These are phyloP conservation scores for Apaloderma vittatum DNA, from an alignment of 2,113 vertebrate species.

Conservation along the genomic window DNA sequence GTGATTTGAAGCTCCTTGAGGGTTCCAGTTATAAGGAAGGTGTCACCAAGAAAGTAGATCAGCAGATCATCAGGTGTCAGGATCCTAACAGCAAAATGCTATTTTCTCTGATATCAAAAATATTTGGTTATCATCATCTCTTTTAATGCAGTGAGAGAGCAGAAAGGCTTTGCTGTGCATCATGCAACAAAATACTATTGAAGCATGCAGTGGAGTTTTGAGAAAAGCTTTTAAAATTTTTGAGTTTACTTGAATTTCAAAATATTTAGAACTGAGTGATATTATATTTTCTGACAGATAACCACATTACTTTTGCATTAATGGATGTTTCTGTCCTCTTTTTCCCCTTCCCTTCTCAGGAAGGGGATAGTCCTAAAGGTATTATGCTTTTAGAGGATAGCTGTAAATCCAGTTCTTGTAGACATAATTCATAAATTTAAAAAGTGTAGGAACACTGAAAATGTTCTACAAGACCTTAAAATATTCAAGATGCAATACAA, in stretches of 20 bases:
- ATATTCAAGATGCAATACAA: background rate
- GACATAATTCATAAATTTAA: background rate
- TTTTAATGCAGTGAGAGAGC: background rate
- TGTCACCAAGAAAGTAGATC: background rate
- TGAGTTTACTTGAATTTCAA: background rate
- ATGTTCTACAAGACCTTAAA: background rate
- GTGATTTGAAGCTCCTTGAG: background rate
- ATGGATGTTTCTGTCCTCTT: background rate
- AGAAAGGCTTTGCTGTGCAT: background rate
- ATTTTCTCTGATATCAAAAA: background rate
- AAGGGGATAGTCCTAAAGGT: background rate
- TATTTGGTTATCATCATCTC: background rate
- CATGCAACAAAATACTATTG: background rate
- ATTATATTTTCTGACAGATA: background rate
- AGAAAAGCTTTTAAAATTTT: background rate
- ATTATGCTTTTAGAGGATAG: background rate
- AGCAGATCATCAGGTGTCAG: background rate
- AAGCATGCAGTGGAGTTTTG: background rate
- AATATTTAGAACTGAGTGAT: background rate
- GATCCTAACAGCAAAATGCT: background rate
- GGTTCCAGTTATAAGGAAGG: background rate
- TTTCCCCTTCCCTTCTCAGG: background rate
- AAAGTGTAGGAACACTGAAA: background rate
- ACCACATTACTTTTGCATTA: background rate
- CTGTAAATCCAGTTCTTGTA: background rate